phyloP scores from a whole-genome alignment of 2,888 invertebrate genomes.

The Meliscaeva auricollis region DNA sequence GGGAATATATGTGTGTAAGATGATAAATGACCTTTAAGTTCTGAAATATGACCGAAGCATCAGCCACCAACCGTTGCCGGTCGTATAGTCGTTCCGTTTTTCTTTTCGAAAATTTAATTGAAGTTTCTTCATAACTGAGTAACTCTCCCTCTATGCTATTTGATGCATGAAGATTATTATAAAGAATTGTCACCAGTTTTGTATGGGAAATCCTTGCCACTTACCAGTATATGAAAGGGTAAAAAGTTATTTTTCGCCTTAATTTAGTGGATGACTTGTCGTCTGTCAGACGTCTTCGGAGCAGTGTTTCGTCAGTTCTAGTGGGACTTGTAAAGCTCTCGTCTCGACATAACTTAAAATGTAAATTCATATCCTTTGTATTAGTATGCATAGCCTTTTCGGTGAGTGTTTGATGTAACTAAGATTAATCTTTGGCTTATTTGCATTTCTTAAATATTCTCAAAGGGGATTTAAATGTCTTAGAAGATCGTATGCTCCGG shows the following conservation, averaged over 20 bases:
- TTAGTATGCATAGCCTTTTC: conserved; percentile 76
- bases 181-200: conserved; percentile 52
- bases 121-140: conserved; percentile 46
- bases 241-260: conserved; percentile 66
- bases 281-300: conserved; percentile 47
- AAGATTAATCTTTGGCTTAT: conserved; percentile 76
- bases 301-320: conserved; percentile 38
- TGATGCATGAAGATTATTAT: conserved; percentile 65
- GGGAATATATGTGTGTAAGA: conserved; percentile 61
- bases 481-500: conserved; percentile 73
- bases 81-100: conserved; percentile 40
- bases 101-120: conserved; percentile 71
- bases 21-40: conserved; percentile 70
- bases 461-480: conserved; percentile 74
- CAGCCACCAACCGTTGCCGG: not conserved
- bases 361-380: conserved; percentile 72
- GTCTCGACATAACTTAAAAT: conserved; percentile 52
- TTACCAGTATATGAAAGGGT: conserved; percentile 55
- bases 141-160: conserved; percentile 34
- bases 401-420: conserved; percentile 76
- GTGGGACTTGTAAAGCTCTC: conserved; percentile 45
- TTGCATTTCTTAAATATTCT: conserved; percentile 76
- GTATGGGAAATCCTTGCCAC: conserved; percentile 11
- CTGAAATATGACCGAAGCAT: conserved; percentile 70
- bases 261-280: conserved; percentile 73